These are phyloP conservation scores for Luffia ferchaultella DNA, from an alignment of 2,888 invertebrate species.

Conservation along the genomic window DNA sequence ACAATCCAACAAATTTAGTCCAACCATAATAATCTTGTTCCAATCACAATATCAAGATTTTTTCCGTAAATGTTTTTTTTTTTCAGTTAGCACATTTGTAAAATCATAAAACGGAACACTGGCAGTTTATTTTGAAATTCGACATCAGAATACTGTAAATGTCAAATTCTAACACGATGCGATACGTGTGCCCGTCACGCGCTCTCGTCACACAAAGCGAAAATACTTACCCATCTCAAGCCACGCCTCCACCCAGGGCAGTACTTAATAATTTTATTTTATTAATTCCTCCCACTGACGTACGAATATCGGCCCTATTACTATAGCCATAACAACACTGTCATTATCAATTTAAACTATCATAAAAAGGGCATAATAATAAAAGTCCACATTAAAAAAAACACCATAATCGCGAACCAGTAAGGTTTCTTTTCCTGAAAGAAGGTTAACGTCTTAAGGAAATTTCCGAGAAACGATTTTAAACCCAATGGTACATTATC, in stretches of 20 bases:
- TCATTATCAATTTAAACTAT: constrained; percentile 24
- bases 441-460: no score
- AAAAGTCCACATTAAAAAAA: no score
- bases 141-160: background rate
- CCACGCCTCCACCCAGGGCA: constrained; percentile 45
- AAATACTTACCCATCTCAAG: constrained; percentile 7
- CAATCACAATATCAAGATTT: no score
- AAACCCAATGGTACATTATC: background rate
- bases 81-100: no score
- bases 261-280: constrained; percentile 51
- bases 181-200: constrained; percentile 31
- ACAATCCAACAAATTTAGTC: no score
- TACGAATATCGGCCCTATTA: constrained; percentile 53
- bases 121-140: background rate
- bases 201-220: constrained; percentile 14
- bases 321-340: constrained; percentile 32
- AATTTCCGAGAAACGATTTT: no score
- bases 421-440: no score
- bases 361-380: background rate
- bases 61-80: no score
- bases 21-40: no score
- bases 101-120: constrained; percentile 7
- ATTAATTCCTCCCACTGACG: constrained; percentile 36
- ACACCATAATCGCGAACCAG: no score
- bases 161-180: constrained; percentile 5